Evolutionary conservation across 2,797 vertebrate species (phyloP).

Genomic region (Arnoldichthys spilopterus): DNA sequence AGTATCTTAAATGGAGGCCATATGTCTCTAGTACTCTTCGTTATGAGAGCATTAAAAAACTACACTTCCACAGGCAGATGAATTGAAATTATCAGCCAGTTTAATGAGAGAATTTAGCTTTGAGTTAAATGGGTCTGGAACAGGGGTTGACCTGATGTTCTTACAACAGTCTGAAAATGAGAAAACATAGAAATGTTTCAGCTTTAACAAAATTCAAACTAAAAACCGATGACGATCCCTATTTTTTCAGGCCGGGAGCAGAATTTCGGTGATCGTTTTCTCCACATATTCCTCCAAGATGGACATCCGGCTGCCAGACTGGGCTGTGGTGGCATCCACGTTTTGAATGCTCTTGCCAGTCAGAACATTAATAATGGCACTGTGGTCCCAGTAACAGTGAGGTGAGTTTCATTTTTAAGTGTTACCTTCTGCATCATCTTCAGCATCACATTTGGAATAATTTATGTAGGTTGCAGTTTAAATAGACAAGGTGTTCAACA

Average conservation of each 20-base stretch:
- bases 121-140: too few species aligned
- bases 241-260: conserved; percentile 65
- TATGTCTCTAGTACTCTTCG: too few species aligned
- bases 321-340: conserved; percentile 72
- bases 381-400: conserved; percentile 75
- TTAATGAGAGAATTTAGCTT: too few species aligned
- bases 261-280: conserved; percentile 78
- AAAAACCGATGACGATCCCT: too few species aligned
- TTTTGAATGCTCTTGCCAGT: conserved; percentile 73
- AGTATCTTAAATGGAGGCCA: too few species aligned
- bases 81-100: too few species aligned
- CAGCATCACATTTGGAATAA: not conserved
- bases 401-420: conserved; percentile 65
- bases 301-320: conserved; percentile 76
- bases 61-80: too few species aligned
- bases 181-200: not conserved
- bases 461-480: not conserved
- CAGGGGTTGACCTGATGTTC: too few species aligned
- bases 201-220: not conserved
- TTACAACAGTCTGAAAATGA: too few species aligned
- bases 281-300: conserved; percentile 85
- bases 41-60: too few species aligned
- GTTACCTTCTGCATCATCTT: not conserved
- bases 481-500: not conserved
- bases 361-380: conserved; percentile 71